These are phyloP conservation scores for Morpho deidamia DNA, from an alignment of 2,888 invertebrate genomes.

Conservation along the genomic window DNA sequence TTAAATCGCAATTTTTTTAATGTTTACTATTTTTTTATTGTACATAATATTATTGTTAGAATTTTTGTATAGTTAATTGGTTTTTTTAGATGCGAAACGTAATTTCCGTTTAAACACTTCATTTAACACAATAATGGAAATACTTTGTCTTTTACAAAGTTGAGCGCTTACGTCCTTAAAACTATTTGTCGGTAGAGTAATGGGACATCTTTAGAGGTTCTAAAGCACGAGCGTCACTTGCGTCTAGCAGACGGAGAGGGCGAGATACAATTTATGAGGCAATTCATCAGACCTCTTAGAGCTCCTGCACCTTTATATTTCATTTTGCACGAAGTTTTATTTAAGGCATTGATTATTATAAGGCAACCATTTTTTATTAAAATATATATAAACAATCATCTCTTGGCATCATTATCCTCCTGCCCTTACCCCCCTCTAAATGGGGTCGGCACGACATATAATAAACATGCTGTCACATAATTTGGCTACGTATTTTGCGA, in stretches of 20 bases:
- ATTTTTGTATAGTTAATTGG: too few relatives aligned
- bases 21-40: too few relatives aligned
- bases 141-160: constrained; percentile 4
- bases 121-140: constrained; percentile 2
- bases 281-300: constrained; percentile 29
- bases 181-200: constrained; percentile 28
- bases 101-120: background rate
- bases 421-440: too few relatives aligned
- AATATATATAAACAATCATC: too few relatives aligned
- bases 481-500: too few relatives aligned
- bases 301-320: constrained; percentile 13
- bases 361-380: background rate
- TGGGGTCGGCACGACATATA: too few relatives aligned
- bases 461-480: too few relatives aligned
- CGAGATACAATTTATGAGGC: constrained; percentile 30
- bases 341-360: constrained; percentile 18
- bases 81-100: too few relatives aligned
- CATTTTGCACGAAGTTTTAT: constrained; percentile 15
- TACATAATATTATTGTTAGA: too few relatives aligned
- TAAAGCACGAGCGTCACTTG: constrained; percentile 29
- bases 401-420: too few relatives aligned
- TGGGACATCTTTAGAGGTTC: constrained; percentile 26
- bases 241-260: constrained; percentile 27
- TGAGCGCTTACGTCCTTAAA: constrained; percentile 16
- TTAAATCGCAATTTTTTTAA: too few relatives aligned